A percentile compares a stretch with the other conserved stretches of the same genome.
Evolutionary conservation across 2,888 invertebrate genomes (phyloP).

Genomic region (Ophonus ardosiacus): DNA sequence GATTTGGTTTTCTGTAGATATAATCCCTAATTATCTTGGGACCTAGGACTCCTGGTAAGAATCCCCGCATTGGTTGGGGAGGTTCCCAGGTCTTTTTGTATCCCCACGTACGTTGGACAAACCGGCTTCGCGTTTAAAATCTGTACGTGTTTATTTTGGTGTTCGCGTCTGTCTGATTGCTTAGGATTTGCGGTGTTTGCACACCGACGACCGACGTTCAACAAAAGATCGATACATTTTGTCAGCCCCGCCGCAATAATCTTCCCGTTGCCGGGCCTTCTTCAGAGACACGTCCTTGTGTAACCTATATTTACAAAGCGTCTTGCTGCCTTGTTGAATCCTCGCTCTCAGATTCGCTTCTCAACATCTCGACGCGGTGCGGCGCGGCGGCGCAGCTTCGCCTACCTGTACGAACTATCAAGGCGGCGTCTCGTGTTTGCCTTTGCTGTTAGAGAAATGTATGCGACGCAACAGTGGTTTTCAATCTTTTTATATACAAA

Average conservation of each 20-base stretch:
- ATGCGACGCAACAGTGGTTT: slow-evolving; percentile 4
- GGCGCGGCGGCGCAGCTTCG: neutral
- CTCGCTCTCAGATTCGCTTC: neutral
- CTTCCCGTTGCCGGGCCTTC: neutral
- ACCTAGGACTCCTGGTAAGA: neutral
- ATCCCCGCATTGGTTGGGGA: neutral
- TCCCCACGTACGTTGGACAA: slow-evolving; percentile 5
- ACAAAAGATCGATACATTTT: slow-evolving; percentile 63
- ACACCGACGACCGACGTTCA: slow-evolving; percentile 44
- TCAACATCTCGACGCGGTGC: too few species aligned
- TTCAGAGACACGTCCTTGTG: slow-evolving; percentile 35
- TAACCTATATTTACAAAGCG: slow-evolving; percentile 57
- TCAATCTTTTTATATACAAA: neutral
- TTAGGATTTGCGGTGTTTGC: slow-evolving; percentile 64
- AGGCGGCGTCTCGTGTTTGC: slow-evolving; percentile 28
- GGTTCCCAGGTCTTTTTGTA: neutral
- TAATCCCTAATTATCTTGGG: slow-evolving; percentile 1
- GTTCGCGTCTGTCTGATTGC: slow-evolving; percentile 62
- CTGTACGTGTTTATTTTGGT: slow-evolving; percentile 59
- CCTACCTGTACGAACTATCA: slow-evolving; percentile 21
- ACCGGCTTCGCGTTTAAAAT: slow-evolving; percentile 39
- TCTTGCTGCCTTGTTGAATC: slow-evolving; percentile 46
- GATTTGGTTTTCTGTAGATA: neutral
- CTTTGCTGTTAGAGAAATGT: slow-evolving; percentile 36
- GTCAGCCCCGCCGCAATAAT: slow-evolving; percentile 52